Evolutionary conservation across 2,113 vertebrate species (phyloP).

Genomic region (Vireo altiloquus): DNA sequence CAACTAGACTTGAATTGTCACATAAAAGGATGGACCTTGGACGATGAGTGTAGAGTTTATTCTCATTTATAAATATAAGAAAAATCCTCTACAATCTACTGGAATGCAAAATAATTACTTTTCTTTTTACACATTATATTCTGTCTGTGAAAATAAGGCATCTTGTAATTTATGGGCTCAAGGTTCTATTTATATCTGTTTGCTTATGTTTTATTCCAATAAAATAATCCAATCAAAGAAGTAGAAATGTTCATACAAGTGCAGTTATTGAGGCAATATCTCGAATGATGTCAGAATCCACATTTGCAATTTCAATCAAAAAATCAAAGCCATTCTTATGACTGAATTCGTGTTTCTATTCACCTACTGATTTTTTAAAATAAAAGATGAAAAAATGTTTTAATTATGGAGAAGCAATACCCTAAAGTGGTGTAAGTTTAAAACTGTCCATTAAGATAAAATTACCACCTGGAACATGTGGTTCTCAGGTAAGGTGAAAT

Average conservation of each 20-base stretch:
- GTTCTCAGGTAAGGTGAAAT: background rate
- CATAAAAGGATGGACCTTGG: background rate
- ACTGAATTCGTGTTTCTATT: background rate
- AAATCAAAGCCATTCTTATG: background rate
- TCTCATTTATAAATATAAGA: background rate
- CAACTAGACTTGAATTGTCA: background rate
- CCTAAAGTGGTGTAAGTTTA: background rate
- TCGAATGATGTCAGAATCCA: conserved; percentile 12
- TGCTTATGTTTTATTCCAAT: background rate
- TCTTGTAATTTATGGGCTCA: background rate
- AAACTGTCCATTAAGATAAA: background rate
- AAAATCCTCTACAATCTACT: background rate
- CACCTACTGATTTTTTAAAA: background rate
- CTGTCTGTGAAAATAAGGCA: background rate
- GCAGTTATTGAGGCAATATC: background rate
- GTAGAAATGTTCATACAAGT: background rate
- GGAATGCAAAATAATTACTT: background rate
- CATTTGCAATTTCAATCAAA: background rate
- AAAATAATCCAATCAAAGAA: conserved; percentile 11
- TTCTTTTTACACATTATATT: background rate
- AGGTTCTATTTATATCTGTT: background rate
- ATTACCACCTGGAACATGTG: background rate
- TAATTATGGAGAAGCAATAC: background rate
- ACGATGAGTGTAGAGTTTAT: background rate
- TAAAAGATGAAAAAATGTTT: background rate